Conservation (phyloP, 2,888 invertebrate species). For the Melinaea marsaeus region DNA sequence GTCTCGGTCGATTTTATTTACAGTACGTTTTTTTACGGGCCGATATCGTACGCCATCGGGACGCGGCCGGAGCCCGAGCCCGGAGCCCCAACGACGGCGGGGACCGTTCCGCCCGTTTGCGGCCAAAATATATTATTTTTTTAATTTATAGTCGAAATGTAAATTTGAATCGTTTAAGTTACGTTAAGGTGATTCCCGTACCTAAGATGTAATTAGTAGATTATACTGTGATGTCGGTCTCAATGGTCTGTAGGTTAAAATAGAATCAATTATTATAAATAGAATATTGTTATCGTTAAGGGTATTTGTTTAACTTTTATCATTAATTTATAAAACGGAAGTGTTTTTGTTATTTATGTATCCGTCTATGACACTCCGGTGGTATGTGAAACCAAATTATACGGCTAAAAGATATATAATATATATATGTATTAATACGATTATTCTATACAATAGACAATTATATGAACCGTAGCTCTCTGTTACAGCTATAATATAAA, state of each 20-base stretch:
- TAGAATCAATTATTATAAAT: conserved; percentile 73
- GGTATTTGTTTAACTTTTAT: conserved; percentile 43
- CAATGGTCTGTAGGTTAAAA: conserved; percentile 71
- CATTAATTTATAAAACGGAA: conserved; percentile 6
- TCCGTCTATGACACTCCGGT: background rate
- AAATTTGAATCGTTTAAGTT: conserved; percentile 55
- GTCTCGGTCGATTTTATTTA: conserved; percentile 59
- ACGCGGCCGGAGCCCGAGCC: background rate
- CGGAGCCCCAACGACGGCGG: background rate
- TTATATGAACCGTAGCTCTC: conserved; percentile 54
- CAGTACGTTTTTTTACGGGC: conserved; percentile 57
- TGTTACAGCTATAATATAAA: conserved; percentile 55
- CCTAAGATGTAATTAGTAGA: conserved; percentile 73
- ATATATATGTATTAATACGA: conserved; percentile 29
- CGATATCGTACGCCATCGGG: background rate
- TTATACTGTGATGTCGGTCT: conserved; percentile 77
- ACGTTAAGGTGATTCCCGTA: conserved; percentile 74
- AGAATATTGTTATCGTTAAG: conserved; percentile 76
- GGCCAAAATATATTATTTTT: conserved; percentile 35
- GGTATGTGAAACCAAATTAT: too few relatives aligned
- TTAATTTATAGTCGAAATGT: conserved; percentile 69
- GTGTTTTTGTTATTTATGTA: conserved; percentile 2
- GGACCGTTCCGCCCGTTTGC: background rate
- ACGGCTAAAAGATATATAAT: conserved; percentile 30
- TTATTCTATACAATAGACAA: conserved; percentile 24